A percentile compares a stretch with the other conserved stretches of the same genome.
phyloP scores from a whole-genome alignment of 2,888 invertebrate species.

The Labia minor region DNA sequence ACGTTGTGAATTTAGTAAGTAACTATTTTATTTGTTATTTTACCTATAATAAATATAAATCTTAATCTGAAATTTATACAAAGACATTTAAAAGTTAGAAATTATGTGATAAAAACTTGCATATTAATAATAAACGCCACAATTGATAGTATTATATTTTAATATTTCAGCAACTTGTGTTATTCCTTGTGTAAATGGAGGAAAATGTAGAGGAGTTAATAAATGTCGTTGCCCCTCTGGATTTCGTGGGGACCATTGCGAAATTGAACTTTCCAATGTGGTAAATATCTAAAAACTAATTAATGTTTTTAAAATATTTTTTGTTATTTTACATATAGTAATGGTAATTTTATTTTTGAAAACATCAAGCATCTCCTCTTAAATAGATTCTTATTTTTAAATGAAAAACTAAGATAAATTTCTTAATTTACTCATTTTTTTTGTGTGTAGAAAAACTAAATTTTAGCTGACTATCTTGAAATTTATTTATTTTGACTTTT shows the following conservation, averaged over 20 bases:
- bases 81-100: too few species aligned
- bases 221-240: conserved; percentile 79
- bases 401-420: too few species aligned
- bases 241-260: conserved; percentile 80
- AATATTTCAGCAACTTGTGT: conserved; percentile 73
- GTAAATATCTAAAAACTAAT: conserved; percentile 16
- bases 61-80: conserved; percentile 16
- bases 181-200: conserved; percentile 83
- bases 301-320: conserved; percentile 1
- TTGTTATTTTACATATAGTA: conserved; percentile 2
- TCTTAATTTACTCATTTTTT: too few species aligned
- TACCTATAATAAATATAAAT: too few species aligned
- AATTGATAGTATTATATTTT: too few species aligned
- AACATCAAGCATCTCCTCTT: too few species aligned
- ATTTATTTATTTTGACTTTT: neutral
- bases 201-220: conserved; percentile 80
- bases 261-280: conserved; percentile 49
- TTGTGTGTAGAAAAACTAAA: too few species aligned
- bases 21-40: conserved; percentile 22
- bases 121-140: too few species aligned
- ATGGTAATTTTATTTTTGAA: too few species aligned
- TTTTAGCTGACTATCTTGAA: too few species aligned
- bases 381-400: too few species aligned
- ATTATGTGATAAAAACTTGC: too few species aligned
- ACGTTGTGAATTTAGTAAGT: conserved; percentile 84